Percentiles rank a stretch among this genome's conserved stretches.
phyloP scores from a whole-genome alignment of 1,140 invertebrate genomes.

The fruit fly (Drosophila melanogaster) region Release_6_plus_ISO1_MT NC_004354.4:330501-331000 shows the following conservation, averaged over 20 bases:
- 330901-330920: conserved; percentile 21
- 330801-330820: conserved; percentile 61
- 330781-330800: neutral
- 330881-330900: conserved; percentile 30
- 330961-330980: conserved; percentile 70
- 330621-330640: conserved; percentile 4
- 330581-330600: too few species aligned
- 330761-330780: conserved; percentile 62
- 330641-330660: conserved; percentile 21
- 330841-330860: conserved; percentile 74
- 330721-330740: conserved; percentile 2
- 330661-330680: conserved; percentile 20
- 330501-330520: too few species aligned
- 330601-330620: too few species aligned
- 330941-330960: conserved; percentile 62
- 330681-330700: conserved; percentile 42
- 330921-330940: conserved; percentile 66
- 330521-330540: too few species aligned
- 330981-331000: conserved; percentile 52
- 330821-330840: conserved; percentile 68
- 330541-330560: too few species aligned
- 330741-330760: conserved; percentile 41
- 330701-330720: conserved; percentile 55
- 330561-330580: too few species aligned
- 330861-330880: conserved; percentile 23